These are phyloP conservation scores for Lucifuga dentata DNA, from an alignment of 2,113 vertebrate genomes.

Conservation along the genomic window DNA sequence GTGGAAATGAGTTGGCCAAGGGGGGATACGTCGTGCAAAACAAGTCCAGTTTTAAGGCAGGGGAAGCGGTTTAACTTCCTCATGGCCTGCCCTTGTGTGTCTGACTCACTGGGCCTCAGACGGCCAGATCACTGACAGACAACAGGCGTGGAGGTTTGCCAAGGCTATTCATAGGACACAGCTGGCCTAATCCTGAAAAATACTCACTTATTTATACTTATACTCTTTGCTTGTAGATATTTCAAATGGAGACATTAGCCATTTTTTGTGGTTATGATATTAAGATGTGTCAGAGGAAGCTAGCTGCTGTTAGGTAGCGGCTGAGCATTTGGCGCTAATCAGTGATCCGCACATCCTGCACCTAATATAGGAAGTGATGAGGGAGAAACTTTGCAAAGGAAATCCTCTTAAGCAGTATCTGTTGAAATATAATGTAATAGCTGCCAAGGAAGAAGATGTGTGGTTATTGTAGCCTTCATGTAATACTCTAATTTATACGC, in stretches of 20 bases:
- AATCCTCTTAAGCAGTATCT: constrained; percentile 30
- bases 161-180: constrained; percentile 63
- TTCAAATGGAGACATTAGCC: not conserved
- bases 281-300: no score
- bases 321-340: not conserved
- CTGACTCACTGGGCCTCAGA: constrained; percentile 74
- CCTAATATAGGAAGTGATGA: constrained; percentile 39
- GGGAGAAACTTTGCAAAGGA: constrained; percentile 33
- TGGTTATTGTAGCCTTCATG: not conserved
- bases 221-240: not conserved
- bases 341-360: constrained; percentile 9
- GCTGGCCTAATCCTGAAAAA: constrained; percentile 8
- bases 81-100: constrained; percentile 57
- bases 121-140: constrained; percentile 46
- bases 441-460: not conserved
- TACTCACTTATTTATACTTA: not conserved
- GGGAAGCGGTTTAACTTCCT: constrained; percentile 75
- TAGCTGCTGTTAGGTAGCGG: no score
- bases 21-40: constrained; percentile 53
- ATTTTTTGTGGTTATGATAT: not conserved
- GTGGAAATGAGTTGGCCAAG: no score
- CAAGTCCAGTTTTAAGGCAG: constrained; percentile 55
- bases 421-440: constrained; percentile 14
- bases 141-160: constrained; percentile 1
- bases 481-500: not conserved